Conservation (phyloP, 2,113 vertebrate genomes). For the Blennius ocellaris region DNA sequence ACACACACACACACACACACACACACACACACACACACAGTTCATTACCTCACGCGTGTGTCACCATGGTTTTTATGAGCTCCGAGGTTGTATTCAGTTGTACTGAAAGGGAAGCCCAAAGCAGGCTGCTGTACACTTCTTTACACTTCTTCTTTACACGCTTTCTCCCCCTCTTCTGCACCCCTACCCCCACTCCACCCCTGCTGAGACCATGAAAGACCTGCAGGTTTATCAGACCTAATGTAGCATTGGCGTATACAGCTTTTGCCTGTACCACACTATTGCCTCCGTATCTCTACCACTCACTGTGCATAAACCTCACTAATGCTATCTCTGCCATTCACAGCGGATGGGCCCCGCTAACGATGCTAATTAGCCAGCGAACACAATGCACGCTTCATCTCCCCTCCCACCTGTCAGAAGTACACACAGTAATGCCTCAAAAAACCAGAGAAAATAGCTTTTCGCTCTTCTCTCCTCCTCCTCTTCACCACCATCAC, state of each 20-base stretch:
- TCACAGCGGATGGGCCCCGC: slow-evolving; percentile 72
- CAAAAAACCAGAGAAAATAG: slow-evolving; percentile 74
- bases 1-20: slow-evolving; percentile 2
- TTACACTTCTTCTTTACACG: slow-evolving; percentile 50
- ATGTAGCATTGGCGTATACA: slow-evolving; percentile 72
- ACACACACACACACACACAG: slow-evolving; percentile 15
- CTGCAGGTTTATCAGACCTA: slow-evolving; percentile 76
- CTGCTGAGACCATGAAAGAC: slow-evolving; percentile 73
- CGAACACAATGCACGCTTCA: slow-evolving; percentile 79
- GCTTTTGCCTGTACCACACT: slow-evolving; percentile 47
- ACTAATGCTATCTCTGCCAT: slow-evolving; percentile 74
- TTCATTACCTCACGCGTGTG: slow-evolving; percentile 69
- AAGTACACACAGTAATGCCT: slow-evolving; percentile 65
- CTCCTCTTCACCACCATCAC: slow-evolving; percentile 44
- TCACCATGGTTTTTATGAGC: slow-evolving; percentile 62
- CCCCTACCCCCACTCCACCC: slow-evolving; percentile 10
- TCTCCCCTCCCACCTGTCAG: slow-evolving; percentile 83
- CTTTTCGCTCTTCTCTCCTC: slow-evolving; percentile 68
- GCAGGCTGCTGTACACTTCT: slow-evolving; percentile 59
- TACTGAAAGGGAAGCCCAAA: slow-evolving; percentile 63
- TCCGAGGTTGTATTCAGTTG: slow-evolving; percentile 48
- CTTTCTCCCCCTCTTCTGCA: not conserved
- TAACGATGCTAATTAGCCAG: slow-evolving; percentile 83
- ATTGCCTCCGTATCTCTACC: slow-evolving; percentile 64
- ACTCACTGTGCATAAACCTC: slow-evolving; percentile 69